These are phyloP conservation scores for Ophioninae sp. DNA, from an alignment of 2,888 invertebrate genomes.

Conservation along the genomic window DNA sequence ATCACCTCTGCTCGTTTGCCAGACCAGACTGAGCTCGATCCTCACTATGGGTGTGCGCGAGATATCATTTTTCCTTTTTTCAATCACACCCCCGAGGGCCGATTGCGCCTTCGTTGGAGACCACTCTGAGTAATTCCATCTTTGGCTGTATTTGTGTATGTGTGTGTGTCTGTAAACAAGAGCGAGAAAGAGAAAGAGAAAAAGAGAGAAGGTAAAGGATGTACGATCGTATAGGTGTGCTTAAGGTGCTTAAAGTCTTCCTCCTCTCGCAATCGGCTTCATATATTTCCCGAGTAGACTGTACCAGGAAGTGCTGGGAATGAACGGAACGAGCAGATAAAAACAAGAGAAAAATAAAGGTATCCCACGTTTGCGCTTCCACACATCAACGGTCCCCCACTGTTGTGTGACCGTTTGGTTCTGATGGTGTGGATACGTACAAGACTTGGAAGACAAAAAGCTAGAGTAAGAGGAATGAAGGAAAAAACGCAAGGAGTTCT, in stretches of 20 bases:
- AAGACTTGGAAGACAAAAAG: slow-evolving; percentile 22
- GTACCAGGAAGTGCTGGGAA: slow-evolving; percentile 59
- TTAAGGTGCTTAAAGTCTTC: slow-evolving; percentile 67
- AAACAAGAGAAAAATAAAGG: slow-evolving; percentile 61
- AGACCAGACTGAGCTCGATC: background rate
- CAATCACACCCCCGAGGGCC: slow-evolving; percentile 72
- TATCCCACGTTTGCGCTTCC: slow-evolving; percentile 17
- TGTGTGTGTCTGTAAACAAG: background rate
- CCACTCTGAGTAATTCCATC: slow-evolving; percentile 69
- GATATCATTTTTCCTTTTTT: slow-evolving; percentile 73
- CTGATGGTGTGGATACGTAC: background rate
- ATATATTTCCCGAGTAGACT: slow-evolving; percentile 73
- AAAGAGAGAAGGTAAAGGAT: slow-evolving; percentile 56
- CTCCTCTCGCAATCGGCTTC: slow-evolving; percentile 67
- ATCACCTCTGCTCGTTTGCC: slow-evolving; percentile 20
- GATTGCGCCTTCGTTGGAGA: slow-evolving; percentile 67
- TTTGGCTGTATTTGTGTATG: background rate
- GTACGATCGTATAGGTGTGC: slow-evolving; percentile 51
- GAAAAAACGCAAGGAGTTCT: slow-evolving; percentile 50
- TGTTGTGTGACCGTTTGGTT: background rate
- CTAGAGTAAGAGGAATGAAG: slow-evolving; percentile 34
- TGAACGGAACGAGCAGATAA: slow-evolving; percentile 57
- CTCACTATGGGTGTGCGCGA: slow-evolving; percentile 11
- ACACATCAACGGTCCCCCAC: slow-evolving; percentile 9
- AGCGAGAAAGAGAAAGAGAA: slow-evolving; percentile 37